phyloP scores from a whole-genome alignment of 2,113 vertebrate genomes.

The Dissostichus mawsoni region DNA sequence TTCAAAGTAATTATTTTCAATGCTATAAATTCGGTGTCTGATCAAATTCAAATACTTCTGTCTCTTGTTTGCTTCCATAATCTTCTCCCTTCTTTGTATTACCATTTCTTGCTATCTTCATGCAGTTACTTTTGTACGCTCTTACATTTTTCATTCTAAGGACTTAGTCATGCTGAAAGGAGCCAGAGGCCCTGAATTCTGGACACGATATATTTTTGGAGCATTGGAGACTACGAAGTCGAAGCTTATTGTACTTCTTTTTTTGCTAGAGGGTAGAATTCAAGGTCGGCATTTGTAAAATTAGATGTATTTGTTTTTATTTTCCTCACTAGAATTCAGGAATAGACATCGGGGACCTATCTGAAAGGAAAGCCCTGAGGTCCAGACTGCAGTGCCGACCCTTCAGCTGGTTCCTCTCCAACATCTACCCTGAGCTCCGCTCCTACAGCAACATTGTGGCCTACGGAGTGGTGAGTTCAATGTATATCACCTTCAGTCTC shows the following conservation, averaged over 20 bases:
- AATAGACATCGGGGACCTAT: conserved; percentile 94
- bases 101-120: not conserved
- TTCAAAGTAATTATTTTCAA: too few species aligned
- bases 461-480: conserved; percentile 91
- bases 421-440: conserved; percentile 95
- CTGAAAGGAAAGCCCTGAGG: conserved; percentile 89
- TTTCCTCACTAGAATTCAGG: conserved; percentile 88
- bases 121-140: not conserved
- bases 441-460: conserved; percentile 92
- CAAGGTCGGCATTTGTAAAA: not conserved
- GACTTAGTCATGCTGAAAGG: not conserved
- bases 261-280: not conserved
- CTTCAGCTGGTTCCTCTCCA: conserved; percentile 96
- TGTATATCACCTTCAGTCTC: not conserved
- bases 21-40: too few species aligned
- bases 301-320: not conserved
- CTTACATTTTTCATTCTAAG: not conserved
- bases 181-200: not conserved
- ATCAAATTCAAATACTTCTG: too few species aligned
- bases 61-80: not conserved
- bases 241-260: not conserved
- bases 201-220: not conserved
- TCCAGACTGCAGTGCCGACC: conserved; percentile 91
- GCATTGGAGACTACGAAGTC: conserved; percentile 7
- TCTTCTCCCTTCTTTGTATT: not conserved